Conservation (phyloP, 2,113 vertebrate species). For the Crotalus helleri region DNA sequence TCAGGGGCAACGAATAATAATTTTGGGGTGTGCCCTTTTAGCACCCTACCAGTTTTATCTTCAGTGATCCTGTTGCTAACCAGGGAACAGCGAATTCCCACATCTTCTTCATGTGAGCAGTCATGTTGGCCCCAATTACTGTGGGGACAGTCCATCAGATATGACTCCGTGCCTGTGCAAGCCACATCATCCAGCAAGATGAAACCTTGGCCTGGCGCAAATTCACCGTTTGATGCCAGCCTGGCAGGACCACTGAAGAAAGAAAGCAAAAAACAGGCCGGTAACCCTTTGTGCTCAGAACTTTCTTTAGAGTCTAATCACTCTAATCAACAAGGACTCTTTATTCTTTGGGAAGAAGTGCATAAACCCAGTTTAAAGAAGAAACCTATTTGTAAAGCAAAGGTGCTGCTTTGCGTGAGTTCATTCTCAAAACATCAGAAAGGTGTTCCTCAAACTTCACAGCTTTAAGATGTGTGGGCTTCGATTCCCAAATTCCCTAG, state of each 20-base stretch:
- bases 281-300: not conserved
- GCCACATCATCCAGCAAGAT: slow-evolving; percentile 85
- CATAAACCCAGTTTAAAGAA: not conserved
- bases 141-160: slow-evolving; percentile 82
- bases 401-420: not conserved
- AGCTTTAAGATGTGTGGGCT: not conserved
- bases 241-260: slow-evolving; percentile 59
- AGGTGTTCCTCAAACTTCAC: not conserved
- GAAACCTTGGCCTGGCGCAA: slow-evolving; percentile 79
- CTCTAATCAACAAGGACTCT: not conserved
- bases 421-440: not conserved
- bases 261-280: slow-evolving; percentile 11
- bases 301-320: not conserved
- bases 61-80: slow-evolving; percentile 52
- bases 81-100: slow-evolving; percentile 79
- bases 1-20: not conserved
- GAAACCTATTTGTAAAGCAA: not conserved
- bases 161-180: slow-evolving; percentile 82
- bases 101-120: slow-evolving; percentile 88
- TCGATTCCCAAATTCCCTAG: not conserved
- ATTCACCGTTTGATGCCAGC: slow-evolving; percentile 64
- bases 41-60: slow-evolving; percentile 48
- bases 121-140: slow-evolving; percentile 90
- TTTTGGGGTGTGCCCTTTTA: not conserved
- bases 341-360: not conserved